These are phyloP conservation scores for Scartelaos histophorus DNA, from an alignment of 2,113 vertebrate species.

Conservation along the genomic window DNA sequence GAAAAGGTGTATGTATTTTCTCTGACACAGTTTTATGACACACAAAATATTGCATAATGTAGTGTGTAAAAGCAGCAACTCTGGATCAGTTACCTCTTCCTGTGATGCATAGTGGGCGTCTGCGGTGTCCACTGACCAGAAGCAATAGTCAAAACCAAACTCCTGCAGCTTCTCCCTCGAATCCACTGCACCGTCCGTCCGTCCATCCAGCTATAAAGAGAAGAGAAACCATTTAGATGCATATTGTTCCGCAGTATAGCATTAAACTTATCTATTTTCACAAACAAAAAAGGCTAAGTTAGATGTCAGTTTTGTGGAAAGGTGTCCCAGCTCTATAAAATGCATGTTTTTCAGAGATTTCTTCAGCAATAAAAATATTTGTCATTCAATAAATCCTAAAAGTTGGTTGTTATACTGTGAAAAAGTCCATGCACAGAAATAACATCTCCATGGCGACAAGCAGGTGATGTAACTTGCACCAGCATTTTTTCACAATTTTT, in stretches of 20 bases:
- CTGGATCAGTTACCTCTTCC: slow-evolving; percentile 84
- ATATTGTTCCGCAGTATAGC: background rate
- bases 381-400: background rate
- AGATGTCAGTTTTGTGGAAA: too few relatives aligned
- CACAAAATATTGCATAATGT: too few relatives aligned
- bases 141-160: slow-evolving; percentile 97
- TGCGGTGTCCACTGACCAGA: slow-evolving; percentile 91
- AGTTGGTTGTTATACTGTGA: background rate
- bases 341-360: background rate
- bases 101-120: slow-evolving; percentile 90
- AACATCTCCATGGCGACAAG: background rate
- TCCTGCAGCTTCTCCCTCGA: slow-evolving; percentile 86
- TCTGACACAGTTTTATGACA: background rate
- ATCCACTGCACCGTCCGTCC: slow-evolving; percentile 76
- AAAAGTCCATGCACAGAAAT: background rate
- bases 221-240: slow-evolving; percentile 9
- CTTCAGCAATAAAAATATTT: background rate
- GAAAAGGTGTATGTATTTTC: background rate
- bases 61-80: background rate
- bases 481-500: too few relatives aligned
- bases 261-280: too few relatives aligned
- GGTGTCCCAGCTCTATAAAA: too few relatives aligned
- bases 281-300: too few relatives aligned
- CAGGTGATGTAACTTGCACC: too few relatives aligned
- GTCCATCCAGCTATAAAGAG: slow-evolving; percentile 80